Base-by-base conservation (phyloP, 2,888 invertebrate species). In the Suillia variegata region DNA sequence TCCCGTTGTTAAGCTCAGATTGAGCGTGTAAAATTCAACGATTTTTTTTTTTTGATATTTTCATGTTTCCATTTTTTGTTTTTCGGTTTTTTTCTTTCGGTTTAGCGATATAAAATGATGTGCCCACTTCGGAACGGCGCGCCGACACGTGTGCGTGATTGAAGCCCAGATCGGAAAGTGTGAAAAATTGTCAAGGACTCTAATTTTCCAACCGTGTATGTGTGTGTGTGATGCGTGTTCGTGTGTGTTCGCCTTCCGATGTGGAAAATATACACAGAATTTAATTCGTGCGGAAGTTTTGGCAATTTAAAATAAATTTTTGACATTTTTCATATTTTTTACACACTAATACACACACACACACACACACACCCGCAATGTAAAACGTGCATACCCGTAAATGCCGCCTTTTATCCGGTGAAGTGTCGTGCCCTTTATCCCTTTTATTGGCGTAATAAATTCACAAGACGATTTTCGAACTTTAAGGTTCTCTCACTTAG, bases 231-330 rank as follows among this genome's bases (percentile, higher is more conserved):
- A n/a, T n/a, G n/a, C n/a, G n/a, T n/a, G n/a, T n/a, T n/a, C n/a
- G n/a, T n/a, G n/a, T n/a, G n/a, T n/a, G n/a, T n/a, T n/a, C n/a
- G 45, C 6, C 10, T 45, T 17, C 6, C 64, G 72, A 72, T 67
- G 72, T 74, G 67, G 70, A 64, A 72, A 74, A 72, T 72, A 74
- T 71, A 59, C 62, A 49, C 56, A 65, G 68, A 73, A 72, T 72
- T 72, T 74, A 74, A 74, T 72, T 71, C 72, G 72, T 72, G 72
- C 72, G 74, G 72, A 72, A 72, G 72, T 72, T 72, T 66, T 71
- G 70, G 69, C 72, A 72, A 72, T 72, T 72, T 72, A 72, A 72
- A 67, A 18, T n/a, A 53, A 54, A 49, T 17, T 51, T 53, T n/a
- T n/a, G n/a, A n/a, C n/a, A n/a, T n/a, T n/a, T n/a, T n/a, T n/a